Base-by-base conservation (phyloP, 2,888 invertebrate genomes). In the Coronaproctus castanopsis region DNA sequence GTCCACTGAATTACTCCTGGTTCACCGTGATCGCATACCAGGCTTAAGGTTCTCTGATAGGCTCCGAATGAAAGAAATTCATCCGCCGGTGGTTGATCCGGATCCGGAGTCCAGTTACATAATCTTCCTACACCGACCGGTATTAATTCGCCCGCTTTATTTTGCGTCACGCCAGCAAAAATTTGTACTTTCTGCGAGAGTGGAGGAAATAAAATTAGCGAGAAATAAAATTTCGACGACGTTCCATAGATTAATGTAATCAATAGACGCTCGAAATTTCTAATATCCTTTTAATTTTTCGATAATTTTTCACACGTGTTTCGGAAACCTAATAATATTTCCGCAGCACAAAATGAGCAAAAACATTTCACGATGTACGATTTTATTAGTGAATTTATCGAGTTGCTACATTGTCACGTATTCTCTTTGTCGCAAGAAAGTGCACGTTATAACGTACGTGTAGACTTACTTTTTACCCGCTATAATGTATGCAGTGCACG, bases 1-100 rank as follows among this genome's bases (percentile, higher is more conserved):
- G 82, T 87, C 88, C 90, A 93, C 63, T 83, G 80, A 50, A 92
- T 80, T 51, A 89, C 76, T 10, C 88, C 91, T 0, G 90, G 88
- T 67, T 83, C 83, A 2, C 90, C 90, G 61, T 77, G 76, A 68
- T 90, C 89, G 70, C 92, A 93, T 66, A 82, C 80, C 1, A 92
- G 76, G 20, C 85, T 84, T 21, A 92, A 73, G 0, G 84, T 84
- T 24, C 91, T 77, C 72, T 92, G 92, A 71, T 87, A 92, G 3
- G 89, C 89, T 0, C 90, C 91, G 69, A 92, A 92, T 10, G 89
- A 87, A 18, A 81, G 79, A 70, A 80, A 91, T 60, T 87, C 85
- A 67, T 90, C 89, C 0, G 88, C 84, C 0, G 73, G 73, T 0
- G 87, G 85, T 1, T 80, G 79, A 58, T 79, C 76, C 14, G 74